Conservation (phyloP, 2,113 vertebrate genomes). For the Tupaia chinensis region DNA sequence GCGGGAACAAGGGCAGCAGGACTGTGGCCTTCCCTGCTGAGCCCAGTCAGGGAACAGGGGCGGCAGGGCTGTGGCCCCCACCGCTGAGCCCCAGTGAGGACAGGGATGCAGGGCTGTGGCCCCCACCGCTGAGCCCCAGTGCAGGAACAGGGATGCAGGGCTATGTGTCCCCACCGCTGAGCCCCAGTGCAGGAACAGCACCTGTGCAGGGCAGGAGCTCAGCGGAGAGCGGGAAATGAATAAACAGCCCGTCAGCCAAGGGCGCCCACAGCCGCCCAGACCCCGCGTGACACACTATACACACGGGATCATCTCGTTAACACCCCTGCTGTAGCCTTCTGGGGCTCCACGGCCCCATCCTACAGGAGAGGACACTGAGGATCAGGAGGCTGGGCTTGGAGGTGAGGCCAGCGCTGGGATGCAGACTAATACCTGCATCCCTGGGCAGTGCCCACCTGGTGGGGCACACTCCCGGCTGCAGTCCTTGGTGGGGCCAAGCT, state of each 20-base stretch:
- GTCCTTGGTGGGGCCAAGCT: slow-evolving; percentile 77
- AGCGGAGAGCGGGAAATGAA: background rate
- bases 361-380: background rate
- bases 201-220: rapidly evolving
- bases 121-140: too few relatives aligned
- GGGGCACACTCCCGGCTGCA: slow-evolving; percentile 86
- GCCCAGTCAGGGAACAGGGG: too few relatives aligned
- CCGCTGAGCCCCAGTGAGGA: too few relatives aligned
- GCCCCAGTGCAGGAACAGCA: too few relatives aligned
- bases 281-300: rapidly evolving
- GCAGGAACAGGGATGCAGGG: too few relatives aligned
- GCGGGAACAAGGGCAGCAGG: too few relatives aligned
- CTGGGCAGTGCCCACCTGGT: slow-evolving; percentile 81
- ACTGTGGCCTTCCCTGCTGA: too few relatives aligned
- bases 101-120: too few relatives aligned
- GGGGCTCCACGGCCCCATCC: background rate
- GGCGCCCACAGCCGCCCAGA: rapidly evolving
- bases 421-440: background rate
- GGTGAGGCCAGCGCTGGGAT: background rate
- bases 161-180: too few relatives aligned
- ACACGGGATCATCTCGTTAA: rapidly evolving
- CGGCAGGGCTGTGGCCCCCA: too few relatives aligned
- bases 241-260: rapidly evolving
- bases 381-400: too few relatives aligned
- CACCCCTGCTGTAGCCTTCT: background rate